Base-by-base conservation (phyloP, 1,140 invertebrate genomes). In the Pseudomyrmex dendroicus region DNA sequence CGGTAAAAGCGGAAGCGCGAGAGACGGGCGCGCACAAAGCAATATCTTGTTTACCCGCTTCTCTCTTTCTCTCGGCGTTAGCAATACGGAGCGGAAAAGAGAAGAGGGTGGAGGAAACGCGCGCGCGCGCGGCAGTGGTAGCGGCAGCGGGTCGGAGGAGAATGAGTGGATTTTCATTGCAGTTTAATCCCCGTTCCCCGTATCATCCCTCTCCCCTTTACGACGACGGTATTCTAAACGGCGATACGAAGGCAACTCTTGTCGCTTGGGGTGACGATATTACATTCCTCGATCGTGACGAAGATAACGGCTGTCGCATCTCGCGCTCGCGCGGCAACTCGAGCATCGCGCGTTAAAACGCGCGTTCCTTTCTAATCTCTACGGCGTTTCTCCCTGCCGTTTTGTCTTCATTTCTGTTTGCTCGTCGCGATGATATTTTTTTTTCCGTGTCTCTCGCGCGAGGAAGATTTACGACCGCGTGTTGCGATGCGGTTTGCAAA, bases 201-300 rank as follows among this genome's bases (percentile, higher is more conserved):
- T 56, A 2, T 20, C 56, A 25, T 13, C 44, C 20, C 57, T n/a
- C 7, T 7, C 17, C 44, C 12, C 46, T 61, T 54, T 35, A 86
- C 88, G 84, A 44, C 48, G 54, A 70, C 83, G 88, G 87, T 89
- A 91, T 91, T 91, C 91, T 91, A 92, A 93, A 91, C 88, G 91
- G 84, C 85, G 90, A 93, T 93, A 91, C 86, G 90, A 91, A 92
- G 90, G 92, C 91, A 93, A 94, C 92, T 93, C 91, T 93, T 94
- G 93, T 93, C 92, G 91, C 91, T 92, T 92, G 89, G 93, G 93
- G 93, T 94, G 93, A 94, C 91, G 91, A 93, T 94, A 94, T 94
- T 94, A 90, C 93, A 94, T 94, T 94, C 93, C 93, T 91, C 86
- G 92, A 94, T 94, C 91, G 89, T 93, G 92, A 93, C 91, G 92